A percentile compares a stretch with the other conserved stretches of the same genome.
Conservation (phyloP, 2,113 vertebrate genomes). For the Mus musculus region DNA sequence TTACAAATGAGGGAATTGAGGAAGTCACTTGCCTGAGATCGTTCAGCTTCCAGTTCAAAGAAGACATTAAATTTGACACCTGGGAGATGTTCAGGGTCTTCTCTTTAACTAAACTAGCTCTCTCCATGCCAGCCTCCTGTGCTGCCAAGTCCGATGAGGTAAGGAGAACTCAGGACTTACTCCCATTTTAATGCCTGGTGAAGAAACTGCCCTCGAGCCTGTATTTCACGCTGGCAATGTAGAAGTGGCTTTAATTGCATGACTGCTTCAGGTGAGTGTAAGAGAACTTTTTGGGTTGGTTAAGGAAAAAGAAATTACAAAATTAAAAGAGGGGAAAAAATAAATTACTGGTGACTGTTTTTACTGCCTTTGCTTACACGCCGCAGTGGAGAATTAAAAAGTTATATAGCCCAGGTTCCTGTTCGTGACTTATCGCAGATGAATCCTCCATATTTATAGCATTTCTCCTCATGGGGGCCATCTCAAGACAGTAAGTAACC, state of each 20-base stretch:
- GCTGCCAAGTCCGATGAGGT: neutral
- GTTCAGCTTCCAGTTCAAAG: neutral
- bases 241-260: slow-evolving; percentile 61
- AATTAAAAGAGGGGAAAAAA: slow-evolving; percentile 66
- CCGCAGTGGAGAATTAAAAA: slow-evolving; percentile 75
- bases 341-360: slow-evolving; percentile 76
- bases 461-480: slow-evolving; percentile 24
- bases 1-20: neutral
- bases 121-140: neutral
- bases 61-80: neutral
- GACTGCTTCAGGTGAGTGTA: slow-evolving; percentile 75
- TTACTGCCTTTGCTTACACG: slow-evolving; percentile 75
- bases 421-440: slow-evolving; percentile 69
- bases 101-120: neutral
- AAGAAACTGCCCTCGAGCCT: slow-evolving; percentile 49
- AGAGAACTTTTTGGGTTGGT: slow-evolving; percentile 73
- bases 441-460: slow-evolving; percentile 75
- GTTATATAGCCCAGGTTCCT: slow-evolving; percentile 70
- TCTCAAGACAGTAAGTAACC: slow-evolving; percentile 61
- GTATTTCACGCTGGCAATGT: slow-evolving; percentile 14
- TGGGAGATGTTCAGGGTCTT: neutral
- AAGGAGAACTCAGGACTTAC: slow-evolving; percentile 1
- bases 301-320: slow-evolving; percentile 75
- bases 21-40: neutral
- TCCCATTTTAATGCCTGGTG: slow-evolving; percentile 64